Conservation (phyloP, 2,888 invertebrate genomes). For the Drosophila ustulata region DNA sequence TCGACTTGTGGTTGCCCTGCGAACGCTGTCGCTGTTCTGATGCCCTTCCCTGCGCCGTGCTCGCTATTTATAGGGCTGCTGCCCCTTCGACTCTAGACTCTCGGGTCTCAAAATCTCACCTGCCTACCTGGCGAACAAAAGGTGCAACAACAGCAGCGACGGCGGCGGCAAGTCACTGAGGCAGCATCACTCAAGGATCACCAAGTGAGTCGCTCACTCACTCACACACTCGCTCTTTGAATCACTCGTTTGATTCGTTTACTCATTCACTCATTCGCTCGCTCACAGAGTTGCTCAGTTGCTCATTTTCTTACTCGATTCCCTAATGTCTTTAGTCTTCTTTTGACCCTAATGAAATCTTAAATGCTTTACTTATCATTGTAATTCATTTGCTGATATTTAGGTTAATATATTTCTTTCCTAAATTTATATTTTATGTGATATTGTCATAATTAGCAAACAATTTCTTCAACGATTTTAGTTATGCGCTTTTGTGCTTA, state of each 20-base stretch:
- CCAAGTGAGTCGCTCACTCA: constrained; percentile 45
- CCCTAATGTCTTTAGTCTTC: no score
- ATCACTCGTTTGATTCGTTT: background rate
- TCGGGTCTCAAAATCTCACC: constrained; percentile 48
- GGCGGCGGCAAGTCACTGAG: background rate
- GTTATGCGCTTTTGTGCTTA: no score
- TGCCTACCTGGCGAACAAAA: constrained; percentile 67
- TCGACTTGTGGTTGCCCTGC: constrained; percentile 62
- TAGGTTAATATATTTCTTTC: no score
- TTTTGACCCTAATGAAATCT: no score
- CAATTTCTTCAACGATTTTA: no score
- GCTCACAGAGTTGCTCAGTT: background rate
- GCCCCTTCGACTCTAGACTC: constrained; percentile 26
- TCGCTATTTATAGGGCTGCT: constrained; percentile 77
- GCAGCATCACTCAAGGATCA: constrained; percentile 16
- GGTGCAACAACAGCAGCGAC: constrained; percentile 3
- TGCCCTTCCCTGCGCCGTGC: constrained; percentile 83
- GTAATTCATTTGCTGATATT: no score
- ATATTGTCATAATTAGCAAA: no score
- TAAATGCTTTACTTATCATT: no score
- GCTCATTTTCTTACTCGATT: no score
- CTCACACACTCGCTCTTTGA: constrained; percentile 7
- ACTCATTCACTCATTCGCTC: background rate
- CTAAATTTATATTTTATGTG: no score
- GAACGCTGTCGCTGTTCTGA: constrained; percentile 83